Evolutionary conservation across 2,888 invertebrate genomes (phyloP).

Genomic region (Volucella bombylans): DNA sequence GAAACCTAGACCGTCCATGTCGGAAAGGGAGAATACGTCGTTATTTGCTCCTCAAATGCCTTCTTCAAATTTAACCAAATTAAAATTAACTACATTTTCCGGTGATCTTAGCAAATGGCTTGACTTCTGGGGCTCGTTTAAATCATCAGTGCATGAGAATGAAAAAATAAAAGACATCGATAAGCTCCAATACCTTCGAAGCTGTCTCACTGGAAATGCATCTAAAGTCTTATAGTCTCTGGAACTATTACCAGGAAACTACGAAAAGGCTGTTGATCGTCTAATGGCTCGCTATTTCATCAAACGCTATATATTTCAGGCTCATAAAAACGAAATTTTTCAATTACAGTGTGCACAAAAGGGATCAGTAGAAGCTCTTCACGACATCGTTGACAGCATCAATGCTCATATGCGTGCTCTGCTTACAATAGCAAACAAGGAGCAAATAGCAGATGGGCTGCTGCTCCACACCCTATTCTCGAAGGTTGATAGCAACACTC

Average conservation of each 20-base stretch:
- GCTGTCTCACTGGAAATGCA: constrained; percentile 11
- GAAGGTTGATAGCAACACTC: neutral
- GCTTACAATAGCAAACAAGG: no score
- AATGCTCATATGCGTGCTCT: neutral
- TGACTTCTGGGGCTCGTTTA: constrained; percentile 27
- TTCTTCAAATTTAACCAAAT: neutral
- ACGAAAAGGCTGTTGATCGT: constrained; percentile 19
- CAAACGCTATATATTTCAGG: constrained; percentile 7
- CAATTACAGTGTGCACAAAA: constrained; percentile 1
- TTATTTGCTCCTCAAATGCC: neutral
- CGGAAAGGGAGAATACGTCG: no score
- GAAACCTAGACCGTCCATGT: neutral
- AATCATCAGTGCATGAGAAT: constrained; percentile 4
- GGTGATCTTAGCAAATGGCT: constrained; percentile 24
- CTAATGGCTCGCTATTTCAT: constrained; percentile 15
- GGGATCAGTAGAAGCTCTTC: neutral
- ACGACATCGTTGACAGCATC: constrained; percentile 1
- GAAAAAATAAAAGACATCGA: constrained; percentile 21
- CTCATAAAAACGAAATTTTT: neutral
- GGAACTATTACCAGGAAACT: constrained; percentile 28
- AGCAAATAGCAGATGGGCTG: no score
- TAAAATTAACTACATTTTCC: constrained; percentile 6
- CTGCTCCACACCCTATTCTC: no score
- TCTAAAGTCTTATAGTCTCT: constrained; percentile 14
- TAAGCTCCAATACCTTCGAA: constrained; percentile 18